Percentiles rank a stretch among this genome's conserved stretches.
These are phyloP conservation scores for Brachyrhaphis roseni DNA, from an alignment of 2,797 vertebrate genomes.

Conservation along the genomic window DNA sequence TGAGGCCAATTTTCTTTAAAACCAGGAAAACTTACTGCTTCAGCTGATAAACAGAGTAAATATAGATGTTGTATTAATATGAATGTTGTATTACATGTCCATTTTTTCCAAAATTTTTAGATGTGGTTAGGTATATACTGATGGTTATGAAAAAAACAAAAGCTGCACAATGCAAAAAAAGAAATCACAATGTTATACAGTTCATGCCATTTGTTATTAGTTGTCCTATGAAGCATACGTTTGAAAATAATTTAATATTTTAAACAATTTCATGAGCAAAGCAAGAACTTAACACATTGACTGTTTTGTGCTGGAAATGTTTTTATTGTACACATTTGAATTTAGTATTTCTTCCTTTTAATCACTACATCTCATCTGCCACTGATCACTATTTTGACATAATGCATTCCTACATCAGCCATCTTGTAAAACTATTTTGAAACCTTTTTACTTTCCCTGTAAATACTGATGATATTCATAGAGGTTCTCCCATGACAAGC, in stretches of 20 bases:
- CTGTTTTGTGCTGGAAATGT: neutral
- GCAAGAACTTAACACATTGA: neutral
- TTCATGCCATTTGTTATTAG: neutral
- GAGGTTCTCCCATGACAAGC: conserved; percentile 11
- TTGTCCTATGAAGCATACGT: neutral
- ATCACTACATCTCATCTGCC: conserved; percentile 40
- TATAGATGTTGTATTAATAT: neutral
- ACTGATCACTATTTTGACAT: conserved; percentile 38
- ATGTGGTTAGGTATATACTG: neutral
- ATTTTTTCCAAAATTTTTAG: neutral
- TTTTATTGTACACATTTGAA: neutral
- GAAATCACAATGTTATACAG: neutral
- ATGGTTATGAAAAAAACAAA: neutral
- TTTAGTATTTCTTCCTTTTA: conserved; percentile 32
- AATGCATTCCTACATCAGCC: conserved; percentile 46
- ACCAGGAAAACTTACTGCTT: neutral
- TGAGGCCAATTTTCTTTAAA: neutral
- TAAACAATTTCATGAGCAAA: neutral
- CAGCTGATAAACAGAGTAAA: neutral
- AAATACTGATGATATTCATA: conserved; percentile 38
- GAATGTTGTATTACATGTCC: neutral
- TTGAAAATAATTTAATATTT: neutral
- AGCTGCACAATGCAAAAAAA: neutral
- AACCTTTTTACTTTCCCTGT: conserved; percentile 22
- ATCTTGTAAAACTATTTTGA: conserved; percentile 53